Conservation (phyloP, 2,113 vertebrate species). For the Fregata magnificens region DNA sequence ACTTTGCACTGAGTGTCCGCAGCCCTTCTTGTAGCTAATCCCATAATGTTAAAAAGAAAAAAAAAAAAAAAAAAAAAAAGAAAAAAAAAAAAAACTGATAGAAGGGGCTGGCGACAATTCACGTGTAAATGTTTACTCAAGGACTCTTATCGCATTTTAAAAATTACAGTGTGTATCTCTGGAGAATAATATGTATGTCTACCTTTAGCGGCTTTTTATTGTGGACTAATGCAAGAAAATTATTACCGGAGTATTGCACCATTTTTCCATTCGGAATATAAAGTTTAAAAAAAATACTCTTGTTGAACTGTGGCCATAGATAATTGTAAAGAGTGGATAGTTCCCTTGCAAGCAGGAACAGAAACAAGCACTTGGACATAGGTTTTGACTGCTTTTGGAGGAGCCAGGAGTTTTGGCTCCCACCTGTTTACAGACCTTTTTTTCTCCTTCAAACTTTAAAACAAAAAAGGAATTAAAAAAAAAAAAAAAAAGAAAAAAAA, state of each 20-base stretch:
- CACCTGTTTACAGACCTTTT: conserved; percentile 87
- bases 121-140: conserved; percentile 99
- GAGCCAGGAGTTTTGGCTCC: conserved; percentile 80
- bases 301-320: conserved; percentile 90
- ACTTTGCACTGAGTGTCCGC: conserved; percentile 97
- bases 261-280: conserved; percentile 82
- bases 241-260: conserved; percentile 91
- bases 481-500: conserved; percentile 68
- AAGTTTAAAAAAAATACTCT: conserved; percentile 74
- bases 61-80: neutral
- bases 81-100: conserved; percentile 48
- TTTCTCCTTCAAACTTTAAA: conserved; percentile 81
- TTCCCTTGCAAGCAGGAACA: conserved; percentile 74
- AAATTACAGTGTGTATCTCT: conserved; percentile 85
- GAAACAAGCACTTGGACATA: conserved; percentile 83
- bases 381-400: conserved; percentile 89
- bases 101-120: conserved; percentile 89
- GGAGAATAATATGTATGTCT: conserved; percentile 88
- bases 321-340: conserved; percentile 69
- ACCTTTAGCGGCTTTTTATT: conserved; percentile 94
- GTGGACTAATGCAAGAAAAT: conserved; percentile 88
- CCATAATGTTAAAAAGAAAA: conserved; percentile 57
- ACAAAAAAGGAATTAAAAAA: conserved; percentile 65
- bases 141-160: conserved; percentile 84
- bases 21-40: conserved; percentile 86